These are phyloP conservation scores for Propithecus perrieri DNA, from an alignment of 2,797 vertebrate genomes.

Conservation along the genomic window DNA sequence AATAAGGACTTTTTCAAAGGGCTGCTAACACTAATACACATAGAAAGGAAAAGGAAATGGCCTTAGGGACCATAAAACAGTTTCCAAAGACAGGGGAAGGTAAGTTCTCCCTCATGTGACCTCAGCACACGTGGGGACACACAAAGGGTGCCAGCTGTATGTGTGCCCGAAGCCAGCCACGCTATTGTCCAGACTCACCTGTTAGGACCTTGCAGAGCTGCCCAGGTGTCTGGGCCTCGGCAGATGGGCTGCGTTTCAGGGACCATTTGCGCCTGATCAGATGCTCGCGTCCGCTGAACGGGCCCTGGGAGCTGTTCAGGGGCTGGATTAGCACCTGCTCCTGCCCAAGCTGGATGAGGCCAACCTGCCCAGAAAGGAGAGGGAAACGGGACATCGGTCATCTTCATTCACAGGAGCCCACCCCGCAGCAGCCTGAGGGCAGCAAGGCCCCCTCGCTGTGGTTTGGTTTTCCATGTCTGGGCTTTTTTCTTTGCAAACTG, in stretches of 20 bases:
- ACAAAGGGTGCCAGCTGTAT: accelerated
- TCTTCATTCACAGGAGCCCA: neutral
- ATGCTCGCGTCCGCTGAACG: conserved; percentile 90
- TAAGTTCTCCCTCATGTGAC: neutral
- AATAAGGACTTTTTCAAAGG: neutral
- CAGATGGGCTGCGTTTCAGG: neutral
- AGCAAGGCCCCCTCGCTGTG: neutral
- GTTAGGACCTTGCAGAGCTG: conserved; percentile 87
- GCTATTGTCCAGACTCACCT: conserved; percentile 87
- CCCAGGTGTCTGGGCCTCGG: neutral
- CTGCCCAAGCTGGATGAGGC: conserved; percentile 90
- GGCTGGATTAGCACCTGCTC: conserved; percentile 93
- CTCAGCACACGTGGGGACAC: neutral
- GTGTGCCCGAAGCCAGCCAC: accelerated
- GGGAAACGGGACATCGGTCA: neutral
- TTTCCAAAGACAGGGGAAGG: neutral
- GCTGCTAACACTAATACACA: neutral
- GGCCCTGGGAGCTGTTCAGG: conserved; percentile 82
- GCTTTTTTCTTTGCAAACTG: neutral
- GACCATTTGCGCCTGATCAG: conserved; percentile 86
- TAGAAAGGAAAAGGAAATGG: neutral
- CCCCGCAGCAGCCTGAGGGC: accelerated
- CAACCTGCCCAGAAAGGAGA: conserved; percentile 87
- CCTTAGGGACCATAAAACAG: neutral
- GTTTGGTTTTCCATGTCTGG: neutral